Percentiles rank a stretch among this genome's conserved stretches.
Conservation (phyloP, 2,888 invertebrate species). For the Coleophora deauratella region DNA sequence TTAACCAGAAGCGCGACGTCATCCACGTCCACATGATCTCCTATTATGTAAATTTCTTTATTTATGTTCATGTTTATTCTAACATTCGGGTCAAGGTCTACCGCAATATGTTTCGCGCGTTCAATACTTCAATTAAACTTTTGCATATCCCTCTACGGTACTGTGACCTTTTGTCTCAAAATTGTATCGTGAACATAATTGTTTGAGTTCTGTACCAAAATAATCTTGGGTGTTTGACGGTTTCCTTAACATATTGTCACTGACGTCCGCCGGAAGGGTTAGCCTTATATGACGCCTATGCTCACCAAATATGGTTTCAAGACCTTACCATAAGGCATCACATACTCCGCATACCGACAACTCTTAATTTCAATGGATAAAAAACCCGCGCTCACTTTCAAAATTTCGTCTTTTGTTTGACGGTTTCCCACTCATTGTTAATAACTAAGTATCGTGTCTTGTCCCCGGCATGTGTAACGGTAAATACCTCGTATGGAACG, state of each 20-base stretch:
- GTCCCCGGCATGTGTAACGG: constrained; percentile 28
- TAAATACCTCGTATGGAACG: constrained; percentile 12
- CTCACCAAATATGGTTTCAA: constrained; percentile 32
- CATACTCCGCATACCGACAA: constrained; percentile 25
- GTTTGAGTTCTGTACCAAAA: constrained; percentile 16
- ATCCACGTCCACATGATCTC: constrained; percentile 15
- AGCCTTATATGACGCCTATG: constrained; percentile 33
- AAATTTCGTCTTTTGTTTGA: constrained; percentile 18
- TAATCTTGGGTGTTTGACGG: neutral
- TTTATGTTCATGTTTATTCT: constrained; percentile 22
- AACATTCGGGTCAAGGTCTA: constrained; percentile 37
- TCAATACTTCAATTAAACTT: constrained; percentile 7
- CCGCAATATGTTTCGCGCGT: constrained; percentile 18
- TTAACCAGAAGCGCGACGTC: constrained; percentile 2
- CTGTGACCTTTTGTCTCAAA: constrained; percentile 3
- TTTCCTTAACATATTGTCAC: constrained; percentile 22
- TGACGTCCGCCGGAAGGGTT: constrained; percentile 51
- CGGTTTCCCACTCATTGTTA: constrained; percentile 21
- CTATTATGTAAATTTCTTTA: constrained; percentile 29
- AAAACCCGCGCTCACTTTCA: constrained; percentile 32
- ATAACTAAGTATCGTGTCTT: constrained; percentile 20
- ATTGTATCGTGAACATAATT: constrained; percentile 3
- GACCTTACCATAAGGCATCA: constrained; percentile 38
- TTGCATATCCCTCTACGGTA: constrained; percentile 3
- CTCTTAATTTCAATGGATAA: constrained; percentile 30